These are phyloP conservation scores for Spatula versicolor DNA, from an alignment of 2,797 vertebrate genomes.

Conservation along the genomic window DNA sequence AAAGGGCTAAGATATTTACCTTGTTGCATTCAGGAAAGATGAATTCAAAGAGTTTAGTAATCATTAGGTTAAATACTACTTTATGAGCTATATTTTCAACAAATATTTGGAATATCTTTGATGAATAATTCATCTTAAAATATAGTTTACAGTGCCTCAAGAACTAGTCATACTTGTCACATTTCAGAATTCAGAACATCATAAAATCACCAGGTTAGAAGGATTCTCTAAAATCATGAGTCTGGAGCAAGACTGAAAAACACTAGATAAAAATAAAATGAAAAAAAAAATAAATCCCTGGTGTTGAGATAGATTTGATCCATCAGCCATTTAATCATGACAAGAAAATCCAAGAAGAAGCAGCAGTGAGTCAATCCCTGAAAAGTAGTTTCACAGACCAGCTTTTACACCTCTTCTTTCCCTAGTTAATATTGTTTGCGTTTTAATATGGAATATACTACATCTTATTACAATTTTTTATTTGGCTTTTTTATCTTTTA, in stretches of 20 bases:
- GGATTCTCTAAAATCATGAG: not conserved
- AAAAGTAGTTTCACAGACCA: not conserved
- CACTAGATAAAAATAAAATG: not conserved
- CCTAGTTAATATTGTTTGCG: not conserved
- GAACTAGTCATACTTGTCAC: not conserved
- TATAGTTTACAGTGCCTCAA: not conserved
- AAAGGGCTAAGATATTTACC: not conserved
- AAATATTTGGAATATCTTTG: not conserved
- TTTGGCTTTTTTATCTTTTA: not conserved
- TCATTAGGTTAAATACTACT: not conserved
- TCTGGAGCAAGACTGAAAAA: not conserved
- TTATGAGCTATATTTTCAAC: not conserved
- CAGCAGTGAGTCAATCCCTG: not conserved
- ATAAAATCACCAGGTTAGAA: not conserved
- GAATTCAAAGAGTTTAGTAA: not conserved
- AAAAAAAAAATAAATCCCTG: not conserved
- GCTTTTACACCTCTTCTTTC: accelerated
- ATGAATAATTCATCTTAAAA: not conserved
- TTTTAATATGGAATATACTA: accelerated
- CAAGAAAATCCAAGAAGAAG: not conserved
- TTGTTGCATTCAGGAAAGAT: not conserved
- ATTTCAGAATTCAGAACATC: not conserved
- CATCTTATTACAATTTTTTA: not conserved
- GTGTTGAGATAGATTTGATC: not conserved
- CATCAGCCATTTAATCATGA: not conserved